These are phyloP conservation scores for Hypercompe scribonia DNA, from an alignment of 2,888 invertebrate genomes.

Conservation along the genomic window DNA sequence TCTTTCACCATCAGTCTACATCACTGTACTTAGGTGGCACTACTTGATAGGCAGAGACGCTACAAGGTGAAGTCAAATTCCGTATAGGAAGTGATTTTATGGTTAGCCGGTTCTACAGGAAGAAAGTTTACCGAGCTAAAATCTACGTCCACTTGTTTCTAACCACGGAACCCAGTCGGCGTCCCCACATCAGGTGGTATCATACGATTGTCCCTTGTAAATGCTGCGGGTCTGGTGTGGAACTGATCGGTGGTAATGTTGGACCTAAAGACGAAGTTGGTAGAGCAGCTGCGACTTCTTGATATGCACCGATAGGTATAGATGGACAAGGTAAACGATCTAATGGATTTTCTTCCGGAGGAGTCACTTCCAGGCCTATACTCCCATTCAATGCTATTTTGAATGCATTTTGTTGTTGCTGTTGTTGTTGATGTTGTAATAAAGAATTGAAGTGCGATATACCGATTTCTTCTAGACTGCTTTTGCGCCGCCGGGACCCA, in stretches of 20 bases:
- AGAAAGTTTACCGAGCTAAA: constrained; percentile 36
- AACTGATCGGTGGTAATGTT: constrained; percentile 67
- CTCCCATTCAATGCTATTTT: constrained; percentile 95
- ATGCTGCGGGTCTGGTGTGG: constrained; percentile 89
- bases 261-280: constrained; percentile 73
- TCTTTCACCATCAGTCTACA: constrained; percentile 68
- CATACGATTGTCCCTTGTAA: constrained; percentile 97
- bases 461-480: constrained; percentile 94
- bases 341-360: constrained; percentile 88
- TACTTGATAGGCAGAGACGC: constrained; percentile 73
- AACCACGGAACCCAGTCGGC: constrained; percentile 92
- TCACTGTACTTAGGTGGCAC: constrained; percentile 49
- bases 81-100: constrained; percentile 52
- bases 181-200: constrained; percentile 98
- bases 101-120: constrained; percentile 37
- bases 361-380: constrained; percentile 93
- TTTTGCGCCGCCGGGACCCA: constrained; percentile 90
- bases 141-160: constrained; percentile 90
- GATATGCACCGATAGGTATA: constrained; percentile 75
- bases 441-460: constrained; percentile 92
- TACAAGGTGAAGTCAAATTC: constrained; percentile 64
- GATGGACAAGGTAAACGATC: constrained; percentile 78
- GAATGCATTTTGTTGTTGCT: constrained; percentile 90
- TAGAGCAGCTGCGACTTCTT: constrained; percentile 81
- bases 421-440: constrained; percentile 85